These are phyloP conservation scores for Epinephelus lanceolatus DNA, from an alignment of 2,113 vertebrate species.

Conservation along the genomic window DNA sequence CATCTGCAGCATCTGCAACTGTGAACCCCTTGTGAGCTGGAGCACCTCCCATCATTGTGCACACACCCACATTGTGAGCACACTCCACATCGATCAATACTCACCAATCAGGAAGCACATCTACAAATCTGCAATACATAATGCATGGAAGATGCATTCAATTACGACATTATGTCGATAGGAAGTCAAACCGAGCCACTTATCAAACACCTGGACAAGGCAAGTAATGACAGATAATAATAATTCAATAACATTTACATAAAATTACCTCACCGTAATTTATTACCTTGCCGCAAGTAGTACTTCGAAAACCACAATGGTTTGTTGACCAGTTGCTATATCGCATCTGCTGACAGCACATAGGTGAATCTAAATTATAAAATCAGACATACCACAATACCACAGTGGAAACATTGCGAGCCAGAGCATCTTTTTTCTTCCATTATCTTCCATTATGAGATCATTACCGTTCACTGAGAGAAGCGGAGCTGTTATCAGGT, in stretches of 20 bases:
- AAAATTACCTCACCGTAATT: not conserved
- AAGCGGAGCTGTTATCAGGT: conserved; percentile 8
- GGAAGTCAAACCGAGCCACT: conserved; percentile 6
- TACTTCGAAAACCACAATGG: not conserved
- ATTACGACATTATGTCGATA: conserved; percentile 19
- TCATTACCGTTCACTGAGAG: conserved; percentile 27
- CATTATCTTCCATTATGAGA: conserved; percentile 44
- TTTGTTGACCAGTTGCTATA: not conserved
- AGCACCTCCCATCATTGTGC: conserved; percentile 19
- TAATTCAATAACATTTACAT: not conserved
- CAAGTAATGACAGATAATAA: not conserved
- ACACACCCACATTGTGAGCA: conserved; percentile 44
- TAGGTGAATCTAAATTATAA: not conserved
- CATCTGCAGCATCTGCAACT: conserved; percentile 24
- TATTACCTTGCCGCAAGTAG: conserved; percentile 1
- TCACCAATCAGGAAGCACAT: conserved; percentile 45
- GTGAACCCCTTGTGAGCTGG: conserved; percentile 28
- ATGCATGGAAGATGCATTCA: conserved; percentile 20
- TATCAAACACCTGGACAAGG: conserved; percentile 13
- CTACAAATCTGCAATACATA: conserved; percentile 16
- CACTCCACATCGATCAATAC: conserved; percentile 42
- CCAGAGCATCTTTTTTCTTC: conserved; percentile 7
- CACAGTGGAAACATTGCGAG: conserved; percentile 5
- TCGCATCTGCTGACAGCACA: conserved; percentile 3
- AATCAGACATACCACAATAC: conserved; percentile 18